Evolutionary conservation across 1,140 invertebrate species (phyloP).

Genomic region (Eumeta japonica): DNA sequence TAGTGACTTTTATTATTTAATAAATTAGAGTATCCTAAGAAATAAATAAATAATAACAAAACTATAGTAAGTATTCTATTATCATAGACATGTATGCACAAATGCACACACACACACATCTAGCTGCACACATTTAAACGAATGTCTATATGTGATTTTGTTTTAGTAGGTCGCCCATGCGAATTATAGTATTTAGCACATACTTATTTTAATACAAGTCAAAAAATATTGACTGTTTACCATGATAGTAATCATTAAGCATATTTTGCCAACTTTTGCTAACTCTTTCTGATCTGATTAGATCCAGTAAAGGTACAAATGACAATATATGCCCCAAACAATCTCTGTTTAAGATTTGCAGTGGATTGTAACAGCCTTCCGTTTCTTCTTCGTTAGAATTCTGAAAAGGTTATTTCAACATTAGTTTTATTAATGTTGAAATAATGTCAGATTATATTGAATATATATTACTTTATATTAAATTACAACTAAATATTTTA

Average conservation of each 20-base stretch:
- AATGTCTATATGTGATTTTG: too few species aligned
- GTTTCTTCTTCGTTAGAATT: conserved; percentile 14
- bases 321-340: conserved; percentile 34
- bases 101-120: too few species aligned
- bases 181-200: not conserved
- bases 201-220: too few species aligned
- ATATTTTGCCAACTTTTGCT: conserved; percentile 41
- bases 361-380: conserved; percentile 22
- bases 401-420: too few species aligned
- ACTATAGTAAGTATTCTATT: not conserved
- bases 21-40: too few species aligned
- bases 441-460: too few species aligned
- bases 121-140: too few species aligned
- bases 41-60: not conserved
- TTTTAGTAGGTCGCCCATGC: not conserved
- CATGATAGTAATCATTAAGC: conserved; percentile 33
- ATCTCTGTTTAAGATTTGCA: conserved; percentile 44
- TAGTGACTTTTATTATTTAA: too few species aligned
- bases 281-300: conserved; percentile 40
- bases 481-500: too few species aligned
- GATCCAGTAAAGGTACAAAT: conserved; percentile 35
- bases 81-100: not conserved
- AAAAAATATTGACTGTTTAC: conserved; percentile 15
- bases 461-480: too few species aligned
- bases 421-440: too few species aligned